Conservation (phyloP, 2,113 vertebrate species). For the Indri indri region DNA sequence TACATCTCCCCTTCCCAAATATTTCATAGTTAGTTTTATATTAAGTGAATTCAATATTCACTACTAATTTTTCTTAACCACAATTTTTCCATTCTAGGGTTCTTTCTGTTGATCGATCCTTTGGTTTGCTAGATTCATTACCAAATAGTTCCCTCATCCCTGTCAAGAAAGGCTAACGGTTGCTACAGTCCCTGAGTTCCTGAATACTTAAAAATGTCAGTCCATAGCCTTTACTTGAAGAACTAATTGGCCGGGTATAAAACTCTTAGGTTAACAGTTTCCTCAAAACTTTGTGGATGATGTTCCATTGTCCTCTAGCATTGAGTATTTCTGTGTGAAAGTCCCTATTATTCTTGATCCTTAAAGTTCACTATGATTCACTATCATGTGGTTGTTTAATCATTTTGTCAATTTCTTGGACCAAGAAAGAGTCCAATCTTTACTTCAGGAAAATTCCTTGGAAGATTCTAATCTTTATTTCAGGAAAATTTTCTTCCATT, state of each 20-base stretch:
- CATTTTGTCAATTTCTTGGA: not conserved
- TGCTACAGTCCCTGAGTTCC: not conserved
- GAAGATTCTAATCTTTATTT: not conserved
- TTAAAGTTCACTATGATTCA: conserved; percentile 24
- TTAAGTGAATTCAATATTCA: not conserved
- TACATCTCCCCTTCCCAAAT: not conserved
- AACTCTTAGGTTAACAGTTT: not conserved
- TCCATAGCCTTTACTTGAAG: not conserved
- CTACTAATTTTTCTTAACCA: not conserved
- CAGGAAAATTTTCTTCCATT: not conserved
- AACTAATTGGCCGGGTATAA: not conserved
- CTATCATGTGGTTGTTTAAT: conserved; percentile 2
- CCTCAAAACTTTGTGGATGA: not conserved
- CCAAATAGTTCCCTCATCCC: not conserved
- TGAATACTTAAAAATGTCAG: not conserved
- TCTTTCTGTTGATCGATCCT: not conserved
- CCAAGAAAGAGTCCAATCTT: conserved; percentile 18
- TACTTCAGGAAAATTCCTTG: not conserved
- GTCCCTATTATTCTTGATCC: not conserved
- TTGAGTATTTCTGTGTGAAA: not conserved
- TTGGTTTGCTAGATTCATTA: not conserved
- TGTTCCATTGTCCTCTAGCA: not conserved
- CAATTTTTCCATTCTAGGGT: not conserved
- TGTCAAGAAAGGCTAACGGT: not conserved
- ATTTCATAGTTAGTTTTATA: not conserved